Conservation (phyloP, 2,797 vertebrate genomes). For the Gobio occitaniae region DNA sequence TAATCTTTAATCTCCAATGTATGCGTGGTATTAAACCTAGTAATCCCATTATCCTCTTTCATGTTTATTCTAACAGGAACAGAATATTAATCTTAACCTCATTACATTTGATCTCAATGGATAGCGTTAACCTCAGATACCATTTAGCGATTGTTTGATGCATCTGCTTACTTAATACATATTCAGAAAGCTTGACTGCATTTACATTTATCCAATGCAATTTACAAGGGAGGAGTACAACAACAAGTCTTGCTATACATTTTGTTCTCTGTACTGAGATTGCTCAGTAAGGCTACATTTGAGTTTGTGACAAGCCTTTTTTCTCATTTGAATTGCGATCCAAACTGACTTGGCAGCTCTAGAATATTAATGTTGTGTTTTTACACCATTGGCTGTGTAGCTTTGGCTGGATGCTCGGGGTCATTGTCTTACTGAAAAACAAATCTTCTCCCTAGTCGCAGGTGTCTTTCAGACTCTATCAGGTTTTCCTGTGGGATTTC, state of each 20-base stretch:
- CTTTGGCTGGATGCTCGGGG: not conserved
- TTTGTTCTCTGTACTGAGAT: not conserved
- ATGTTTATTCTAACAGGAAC: constrained; percentile 53
- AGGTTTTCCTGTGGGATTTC: constrained; percentile 7
- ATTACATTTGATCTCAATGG: constrained; percentile 29
- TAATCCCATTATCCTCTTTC: constrained; percentile 45
- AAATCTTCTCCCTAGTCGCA: not conserved
- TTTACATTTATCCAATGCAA: not conserved
- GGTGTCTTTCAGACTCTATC: not conserved
- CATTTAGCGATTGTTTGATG: constrained; percentile 47
- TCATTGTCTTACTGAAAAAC: not conserved
- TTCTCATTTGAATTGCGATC: not conserved
- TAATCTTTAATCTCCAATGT: constrained; percentile 46
- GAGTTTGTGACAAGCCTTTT: not conserved
- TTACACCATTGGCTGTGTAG: not conserved
- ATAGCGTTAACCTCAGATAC: constrained; percentile 35
- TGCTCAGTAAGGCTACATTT: not conserved
- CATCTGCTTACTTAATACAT: constrained; percentile 20
- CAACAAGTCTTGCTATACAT: not conserved
- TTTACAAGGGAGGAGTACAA: not conserved
- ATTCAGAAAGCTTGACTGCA: constrained; percentile 20
- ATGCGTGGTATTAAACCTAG: constrained; percentile 23
- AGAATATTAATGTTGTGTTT: constrained; percentile 4
- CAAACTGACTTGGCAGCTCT: not conserved
- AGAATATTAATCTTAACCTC: constrained; percentile 35